These are phyloP conservation scores for Chrysolina haemoptera DNA, from an alignment of 2,888 invertebrate genomes.

Conservation along the genomic window DNA sequence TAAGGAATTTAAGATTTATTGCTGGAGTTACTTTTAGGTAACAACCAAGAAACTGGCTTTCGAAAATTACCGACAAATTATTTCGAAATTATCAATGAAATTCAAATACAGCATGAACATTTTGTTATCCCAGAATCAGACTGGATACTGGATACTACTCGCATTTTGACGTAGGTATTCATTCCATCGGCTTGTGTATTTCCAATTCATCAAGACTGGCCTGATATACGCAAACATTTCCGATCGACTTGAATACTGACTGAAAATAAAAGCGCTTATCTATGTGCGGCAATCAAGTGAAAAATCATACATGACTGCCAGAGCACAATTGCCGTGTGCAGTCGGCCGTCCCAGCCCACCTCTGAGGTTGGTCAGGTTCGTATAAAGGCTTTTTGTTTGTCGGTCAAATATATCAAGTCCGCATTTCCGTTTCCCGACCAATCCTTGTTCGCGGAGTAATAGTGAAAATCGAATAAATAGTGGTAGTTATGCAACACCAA, in stretches of 20 bases:
- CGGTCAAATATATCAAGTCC: constrained; percentile 62
- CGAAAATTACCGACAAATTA: too few species aligned
- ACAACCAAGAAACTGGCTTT: too few species aligned
- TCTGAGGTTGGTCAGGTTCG: constrained; percentile 66
- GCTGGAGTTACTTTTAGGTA: too few species aligned
- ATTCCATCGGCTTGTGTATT: too few species aligned
- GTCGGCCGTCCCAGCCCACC: constrained; percentile 63
- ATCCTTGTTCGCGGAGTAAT: constrained; percentile 62
- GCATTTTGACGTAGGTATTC: too few species aligned
- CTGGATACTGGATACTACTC: too few species aligned
- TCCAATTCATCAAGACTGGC: too few species aligned
- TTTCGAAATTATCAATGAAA: too few species aligned
- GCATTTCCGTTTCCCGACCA: constrained; percentile 64
- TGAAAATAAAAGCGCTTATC: constrained; percentile 9
- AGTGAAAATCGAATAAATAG: constrained; percentile 58
- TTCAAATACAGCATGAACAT: too few species aligned
- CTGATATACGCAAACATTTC: neutral
- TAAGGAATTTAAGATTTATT: too few species aligned
- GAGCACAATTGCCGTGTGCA: constrained; percentile 66
- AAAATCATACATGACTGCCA: constrained; percentile 66
- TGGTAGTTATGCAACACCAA: constrained; percentile 61
- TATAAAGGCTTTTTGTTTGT: constrained; percentile 60
- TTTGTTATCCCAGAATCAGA: too few species aligned
- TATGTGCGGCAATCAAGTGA: constrained; percentile 33
- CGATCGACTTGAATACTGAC: constrained; percentile 15